Evolutionary conservation across 2,888 invertebrate genomes (phyloP).

Genomic region (Laothoe populi): DNA sequence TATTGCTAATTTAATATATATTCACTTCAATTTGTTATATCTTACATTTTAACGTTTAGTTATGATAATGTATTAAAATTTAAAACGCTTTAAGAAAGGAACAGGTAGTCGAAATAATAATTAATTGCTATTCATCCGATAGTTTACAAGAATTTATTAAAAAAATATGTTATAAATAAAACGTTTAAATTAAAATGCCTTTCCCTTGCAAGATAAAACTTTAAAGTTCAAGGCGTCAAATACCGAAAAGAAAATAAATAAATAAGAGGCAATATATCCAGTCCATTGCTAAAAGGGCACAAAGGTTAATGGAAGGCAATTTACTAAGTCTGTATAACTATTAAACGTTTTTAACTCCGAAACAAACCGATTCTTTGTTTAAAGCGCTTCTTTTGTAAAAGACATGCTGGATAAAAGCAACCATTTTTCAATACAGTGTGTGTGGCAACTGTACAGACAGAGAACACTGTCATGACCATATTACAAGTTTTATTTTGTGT

Average conservation of each 20-base stretch:
- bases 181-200: not conserved
- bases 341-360: slow-evolving; percentile 24
- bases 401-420: not conserved
- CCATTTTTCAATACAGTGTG: slow-evolving; percentile 14
- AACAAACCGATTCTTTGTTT: not conserved
- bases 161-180: not conserved
- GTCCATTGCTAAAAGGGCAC: slow-evolving; percentile 4
- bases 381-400: not conserved
- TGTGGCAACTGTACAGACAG: not conserved
- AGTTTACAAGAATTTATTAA: not conserved
- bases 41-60: too few species aligned
- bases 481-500: too few species aligned
- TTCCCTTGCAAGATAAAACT: not conserved
- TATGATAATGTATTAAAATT: too few species aligned
- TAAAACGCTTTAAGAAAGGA: too few species aligned
- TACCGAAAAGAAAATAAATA: slow-evolving; percentile 5
- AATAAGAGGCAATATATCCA: slow-evolving; percentile 7
- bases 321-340: slow-evolving; percentile 17
- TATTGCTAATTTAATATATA: too few species aligned
- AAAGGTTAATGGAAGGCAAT: slow-evolving; percentile 31
- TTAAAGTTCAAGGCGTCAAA: not conserved
- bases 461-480: too few species aligned
- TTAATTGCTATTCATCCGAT: not conserved
- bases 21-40: too few species aligned
- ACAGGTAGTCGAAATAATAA: too few species aligned